Evolutionary conservation across 2,888 invertebrate genomes (phyloP), one percentile per base, ranked within the genome.

Genomic region (Metacarcinus magister): DNA sequence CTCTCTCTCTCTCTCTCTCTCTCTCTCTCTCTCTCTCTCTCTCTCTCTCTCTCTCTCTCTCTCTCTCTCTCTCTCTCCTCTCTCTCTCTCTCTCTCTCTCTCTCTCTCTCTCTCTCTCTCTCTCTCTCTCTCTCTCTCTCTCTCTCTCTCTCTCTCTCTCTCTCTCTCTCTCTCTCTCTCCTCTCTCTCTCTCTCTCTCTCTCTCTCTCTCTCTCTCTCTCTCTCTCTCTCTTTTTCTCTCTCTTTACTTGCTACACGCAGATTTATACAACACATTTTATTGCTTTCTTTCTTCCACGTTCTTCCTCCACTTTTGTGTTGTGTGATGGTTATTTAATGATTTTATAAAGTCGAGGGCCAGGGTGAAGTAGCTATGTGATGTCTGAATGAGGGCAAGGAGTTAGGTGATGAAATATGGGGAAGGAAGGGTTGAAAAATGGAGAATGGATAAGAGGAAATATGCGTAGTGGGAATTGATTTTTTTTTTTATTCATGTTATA

Each of bases 121-220:
- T 67, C 67, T n/a, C 67, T 67, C 67, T n/a, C 67, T n/a, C 67
- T 67, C n/a, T 67, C 54, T 67, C 67, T 67, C 67, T n/a, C 67
- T n/a, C 67, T 67, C n/a, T n/a, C 67, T 23, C 23, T 23, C 67
- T 67, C 67, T 23, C 23, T 23, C 67, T 67, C 67, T 48, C 67
- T 67, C 67, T 67, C 67, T 23, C 67, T 23, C 67, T 23, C 23
- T 23, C 67, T 67, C 67, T 48, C 67, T 67, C 67, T 23, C 67
- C 67, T 23, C 23, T 23, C 67, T 67, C 67, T 48, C 67, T 67
- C 32, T 5, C 7, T 28, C 82, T 82, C 82, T 28, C 28, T 28
- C 82, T 82, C 82, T 28, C 28, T 28, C 82, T 82, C 82, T 28
- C 28, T 28, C 82, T 82, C 82, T 28, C 28, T 28, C 32, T 82